These are phyloP conservation scores for Lasioglossum oenotherae DNA, from an alignment of 2,888 invertebrate genomes.

Conservation along the genomic window DNA sequence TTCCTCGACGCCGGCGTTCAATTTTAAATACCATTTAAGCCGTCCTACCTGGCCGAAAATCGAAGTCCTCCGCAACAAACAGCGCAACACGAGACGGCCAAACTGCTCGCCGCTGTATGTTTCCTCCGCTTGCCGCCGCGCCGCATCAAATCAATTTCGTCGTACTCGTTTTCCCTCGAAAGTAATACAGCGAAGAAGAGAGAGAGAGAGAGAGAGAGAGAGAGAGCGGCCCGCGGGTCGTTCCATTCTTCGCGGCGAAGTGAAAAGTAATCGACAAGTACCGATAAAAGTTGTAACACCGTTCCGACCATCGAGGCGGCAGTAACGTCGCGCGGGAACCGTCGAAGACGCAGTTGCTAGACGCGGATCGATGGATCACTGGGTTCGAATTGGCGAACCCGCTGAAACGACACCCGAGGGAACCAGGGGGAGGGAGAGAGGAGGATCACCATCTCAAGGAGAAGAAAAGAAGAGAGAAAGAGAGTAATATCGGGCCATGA, in stretches of 20 bases:
- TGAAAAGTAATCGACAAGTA: conserved; percentile 58
- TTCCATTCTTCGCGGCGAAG: conserved; percentile 34
- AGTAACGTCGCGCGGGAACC: conserved; percentile 43
- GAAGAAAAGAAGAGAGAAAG: conserved; percentile 29
- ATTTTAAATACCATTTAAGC: conserved; percentile 39
- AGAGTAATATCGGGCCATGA: conserved; percentile 64
- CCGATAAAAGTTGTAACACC: conserved; percentile 61
- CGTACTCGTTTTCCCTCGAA: conserved; percentile 27
- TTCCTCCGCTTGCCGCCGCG: background rate
- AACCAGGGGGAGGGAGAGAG: background rate
- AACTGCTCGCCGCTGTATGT: conserved; percentile 6
- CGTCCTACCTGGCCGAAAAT: conserved; percentile 21
- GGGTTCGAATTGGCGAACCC: conserved; percentile 63
- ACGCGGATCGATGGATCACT: conserved; percentile 64
- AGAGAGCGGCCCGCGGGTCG: conserved; percentile 15
- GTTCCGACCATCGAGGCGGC: conserved; percentile 29
- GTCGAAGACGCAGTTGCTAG: conserved; percentile 24
- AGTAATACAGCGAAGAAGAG: conserved; percentile 11
- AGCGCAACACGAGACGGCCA: conserved; percentile 14
- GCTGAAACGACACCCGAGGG: conserved; percentile 65
- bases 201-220: background rate
- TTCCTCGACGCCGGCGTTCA: conserved; percentile 30
- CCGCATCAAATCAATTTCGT: conserved; percentile 36
- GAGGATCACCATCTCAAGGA: background rate
- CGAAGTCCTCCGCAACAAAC: conserved; percentile 28